Conservation (phyloP, 1,140 invertebrate species). For the Drosophila kepulauana region DNA sequence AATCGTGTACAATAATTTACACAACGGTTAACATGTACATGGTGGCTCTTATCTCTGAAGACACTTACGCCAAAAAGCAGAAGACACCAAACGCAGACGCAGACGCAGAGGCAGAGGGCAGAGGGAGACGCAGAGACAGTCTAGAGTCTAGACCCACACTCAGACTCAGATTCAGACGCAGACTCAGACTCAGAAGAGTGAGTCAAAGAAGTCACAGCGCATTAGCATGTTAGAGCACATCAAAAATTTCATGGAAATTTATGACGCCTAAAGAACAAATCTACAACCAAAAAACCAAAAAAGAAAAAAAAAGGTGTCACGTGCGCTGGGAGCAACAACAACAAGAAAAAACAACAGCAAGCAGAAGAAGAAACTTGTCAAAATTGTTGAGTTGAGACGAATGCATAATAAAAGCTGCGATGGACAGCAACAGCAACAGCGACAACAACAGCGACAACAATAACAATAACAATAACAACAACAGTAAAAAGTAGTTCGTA, state of each 20-base stretch:
- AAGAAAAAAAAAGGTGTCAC: conserved; percentile 66
- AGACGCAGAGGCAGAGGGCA: neutral
- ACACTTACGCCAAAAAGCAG: neutral
- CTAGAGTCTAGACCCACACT: too few relatives aligned
- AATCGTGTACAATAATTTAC: conserved; percentile 63
- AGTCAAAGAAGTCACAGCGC: conserved; percentile 23
- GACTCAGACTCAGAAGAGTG: neutral
- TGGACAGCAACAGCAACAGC: conserved; percentile 8
- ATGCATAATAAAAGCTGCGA: conserved; percentile 62
- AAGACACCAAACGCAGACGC: conserved; percentile 1
- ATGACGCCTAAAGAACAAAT: conserved; percentile 59
- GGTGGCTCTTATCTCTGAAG: neutral
- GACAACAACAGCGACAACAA: conserved; percentile 11
- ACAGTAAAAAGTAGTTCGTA: conserved; percentile 33
- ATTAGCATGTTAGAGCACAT: conserved; percentile 73
- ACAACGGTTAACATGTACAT: conserved; percentile 59
- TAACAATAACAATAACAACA: conserved; percentile 17
- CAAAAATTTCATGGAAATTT: conserved; percentile 80
- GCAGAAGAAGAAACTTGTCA: conserved; percentile 61
- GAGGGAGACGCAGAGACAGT: conserved; percentile 12
- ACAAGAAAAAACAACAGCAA: conserved; percentile 7
- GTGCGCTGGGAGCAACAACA: conserved; percentile 54
- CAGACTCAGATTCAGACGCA: neutral
- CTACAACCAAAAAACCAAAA: neutral
- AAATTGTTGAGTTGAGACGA: conserved; percentile 63